phyloP scores from a whole-genome alignment of 2,797 vertebrate genomes.

The Rhinella marina region DNA sequence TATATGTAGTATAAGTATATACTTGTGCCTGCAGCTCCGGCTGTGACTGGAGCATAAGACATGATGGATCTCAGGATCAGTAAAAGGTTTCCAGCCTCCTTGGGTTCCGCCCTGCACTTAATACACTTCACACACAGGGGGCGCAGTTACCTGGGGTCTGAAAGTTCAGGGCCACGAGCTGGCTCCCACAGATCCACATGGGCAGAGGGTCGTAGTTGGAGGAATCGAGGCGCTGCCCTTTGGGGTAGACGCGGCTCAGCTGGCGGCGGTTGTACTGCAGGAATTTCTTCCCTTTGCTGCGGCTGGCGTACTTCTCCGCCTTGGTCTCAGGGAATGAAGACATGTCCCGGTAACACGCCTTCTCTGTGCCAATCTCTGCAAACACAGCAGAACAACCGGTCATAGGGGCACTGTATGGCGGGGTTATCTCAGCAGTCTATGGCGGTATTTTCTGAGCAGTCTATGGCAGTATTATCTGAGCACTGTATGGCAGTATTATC shows the following conservation, averaged over 20 bases:
- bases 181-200: conserved; percentile 67
- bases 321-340: conserved; percentile 69
- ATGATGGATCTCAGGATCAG: not conserved
- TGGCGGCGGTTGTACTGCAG: conserved; percentile 81
- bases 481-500: no score
- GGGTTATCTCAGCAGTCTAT: not conserved
- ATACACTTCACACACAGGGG: no score
- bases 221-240: conserved; percentile 79
- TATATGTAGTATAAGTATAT: no score
- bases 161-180: conserved; percentile 67
- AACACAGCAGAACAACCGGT: not conserved
- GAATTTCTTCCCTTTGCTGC: conserved; percentile 75
- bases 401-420: not conserved
- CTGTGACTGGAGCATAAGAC: not conserved
- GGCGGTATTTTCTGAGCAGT: not conserved
- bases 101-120: no score
- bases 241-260: conserved; percentile 82
- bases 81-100: no score
- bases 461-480: no score
- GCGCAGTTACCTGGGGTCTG: conserved; percentile 65
- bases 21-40: no score
- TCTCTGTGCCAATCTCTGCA: conserved; percentile 67
- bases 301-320: conserved; percentile 68
- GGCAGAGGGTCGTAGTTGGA: conserved; percentile 68
- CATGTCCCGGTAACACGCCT: conserved; percentile 67